Evolutionary conservation across 2,797 vertebrate genomes (phyloP).

Genomic region (Onychomys torridus): DNA sequence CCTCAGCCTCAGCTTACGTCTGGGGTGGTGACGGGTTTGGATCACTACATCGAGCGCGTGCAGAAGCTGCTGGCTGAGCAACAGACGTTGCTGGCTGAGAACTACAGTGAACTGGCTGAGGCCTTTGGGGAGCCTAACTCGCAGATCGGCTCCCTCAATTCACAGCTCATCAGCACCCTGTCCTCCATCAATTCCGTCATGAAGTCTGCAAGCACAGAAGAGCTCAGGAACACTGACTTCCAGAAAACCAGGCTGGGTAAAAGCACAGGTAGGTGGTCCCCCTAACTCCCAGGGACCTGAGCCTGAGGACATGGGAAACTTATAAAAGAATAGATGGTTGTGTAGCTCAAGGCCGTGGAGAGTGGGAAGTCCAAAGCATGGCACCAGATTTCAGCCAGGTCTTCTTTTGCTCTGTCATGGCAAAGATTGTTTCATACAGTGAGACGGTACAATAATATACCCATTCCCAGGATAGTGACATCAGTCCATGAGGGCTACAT

Average conservation of each 20-base stretch:
- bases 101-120: conserved; percentile 96
- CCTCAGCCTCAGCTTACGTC: conserved; percentile 75
- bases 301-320: not conserved
- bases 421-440: not conserved
- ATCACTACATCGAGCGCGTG: conserved; percentile 97
- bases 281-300: not conserved
- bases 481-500: not conserved
- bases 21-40: conserved; percentile 88
- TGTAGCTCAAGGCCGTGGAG: not conserved
- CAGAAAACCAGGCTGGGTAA: conserved; percentile 81
- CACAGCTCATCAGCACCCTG: conserved; percentile 96
- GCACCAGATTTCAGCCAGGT: not conserved
- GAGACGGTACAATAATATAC: not conserved
- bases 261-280: conserved; percentile 84
- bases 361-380: not conserved
- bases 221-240: conserved; percentile 86
- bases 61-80: conserved; percentile 98
- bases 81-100: conserved; percentile 96
- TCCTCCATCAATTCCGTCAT: conserved; percentile 96
- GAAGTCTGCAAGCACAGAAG: conserved; percentile 94
- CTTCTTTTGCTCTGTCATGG: not conserved
- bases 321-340: not conserved
- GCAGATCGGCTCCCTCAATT: conserved; percentile 98
- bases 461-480: not conserved
- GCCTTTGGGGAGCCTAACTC: conserved; percentile 96